Base-by-base conservation (phyloP, 1,140 invertebrate genomes). In the Saccostrea echinata region DNA sequence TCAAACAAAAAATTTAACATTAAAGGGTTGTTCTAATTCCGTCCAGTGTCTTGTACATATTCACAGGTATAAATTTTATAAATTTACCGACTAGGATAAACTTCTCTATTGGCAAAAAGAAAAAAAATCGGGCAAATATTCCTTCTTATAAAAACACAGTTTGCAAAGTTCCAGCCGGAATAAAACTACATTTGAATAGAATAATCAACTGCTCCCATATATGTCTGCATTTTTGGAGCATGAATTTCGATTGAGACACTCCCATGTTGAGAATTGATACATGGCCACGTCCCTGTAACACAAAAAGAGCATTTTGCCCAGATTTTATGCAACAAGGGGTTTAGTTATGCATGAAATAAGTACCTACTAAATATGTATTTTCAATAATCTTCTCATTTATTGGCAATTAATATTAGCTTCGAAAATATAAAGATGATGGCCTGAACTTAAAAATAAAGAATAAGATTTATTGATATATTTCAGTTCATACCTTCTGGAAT, bases 121-220 rank as follows among this genome's bases (percentile, higher is more conserved):
- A n/a, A n/a, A n/a, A n/a, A n/a, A n/a, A n/a, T n/a, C n/a, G n/a
- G n/a, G n/a, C n/a, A n/a, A n/a, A n/a, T n/a, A n/a, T n/a, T n/a
- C n/a, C n/a, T n/a, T n/a, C n/a, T n/a, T n/a, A 43, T 43, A 43
- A 43, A 43, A 43, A 9, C 43, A 43, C 43, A 43, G 43, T 43
- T 1, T 43, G 55, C 6, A 21, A 21, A 21, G 4, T 21, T 21
- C n/a, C 55, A 61, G 18, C 6, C 18, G 21, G 18, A n/a, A 21
- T 18, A 16, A n/a, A 55, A n/a, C 21, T n/a, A 76, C 12, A 33
- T 76, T 30, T 76, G 68, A 16, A 76, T 12, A 76, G 68, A 76
- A 30, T 76, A 76, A 27, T 76, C 68, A 30, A 76, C 27, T 13
- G 81, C 81, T n/a, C 35, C 81, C 81, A 83, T 83, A 24, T 83